Evolutionary conservation across 2,113 vertebrate genomes (phyloP).

Genomic region (Chrysemys picta): DNA sequence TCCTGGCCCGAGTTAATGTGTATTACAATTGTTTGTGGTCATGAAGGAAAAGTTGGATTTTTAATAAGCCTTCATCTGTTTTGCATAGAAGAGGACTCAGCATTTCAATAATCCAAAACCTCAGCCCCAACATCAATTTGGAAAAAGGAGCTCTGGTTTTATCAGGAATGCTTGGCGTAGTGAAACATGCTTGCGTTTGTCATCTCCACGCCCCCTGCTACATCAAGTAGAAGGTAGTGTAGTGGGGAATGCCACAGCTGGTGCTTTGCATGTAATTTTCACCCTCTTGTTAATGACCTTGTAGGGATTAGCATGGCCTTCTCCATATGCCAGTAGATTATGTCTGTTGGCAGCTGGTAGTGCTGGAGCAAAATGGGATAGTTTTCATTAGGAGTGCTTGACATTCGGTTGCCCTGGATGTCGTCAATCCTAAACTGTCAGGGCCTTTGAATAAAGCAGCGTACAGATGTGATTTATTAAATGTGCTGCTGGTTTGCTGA

Average conservation of each 20-base stretch:
- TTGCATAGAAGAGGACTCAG: neutral
- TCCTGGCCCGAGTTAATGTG: neutral
- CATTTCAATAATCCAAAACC: neutral
- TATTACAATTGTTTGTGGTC: fast-evolving
- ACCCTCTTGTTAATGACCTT: slow-evolving; percentile 80
- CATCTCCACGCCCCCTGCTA: slow-evolving; percentile 61
- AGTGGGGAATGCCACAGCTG: slow-evolving; percentile 73
- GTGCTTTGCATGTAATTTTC: slow-evolving; percentile 75
- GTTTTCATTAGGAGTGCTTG: slow-evolving; percentile 80
- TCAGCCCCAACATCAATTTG: neutral
- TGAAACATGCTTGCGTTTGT: neutral
- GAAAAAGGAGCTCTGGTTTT: slow-evolving; percentile 32
- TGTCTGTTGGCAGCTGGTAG: slow-evolving; percentile 77
- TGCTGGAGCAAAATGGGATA: slow-evolving; percentile 72
- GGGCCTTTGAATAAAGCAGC: slow-evolving; percentile 70
- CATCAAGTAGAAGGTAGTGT: slow-evolving; percentile 56
- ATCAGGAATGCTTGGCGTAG: neutral
- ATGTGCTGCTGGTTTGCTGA: slow-evolving; percentile 51
- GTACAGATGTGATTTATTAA: slow-evolving; percentile 75
- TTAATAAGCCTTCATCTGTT: neutral
- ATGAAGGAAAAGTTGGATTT: neutral
- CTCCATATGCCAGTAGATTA: slow-evolving; percentile 80
- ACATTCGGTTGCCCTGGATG: slow-evolving; percentile 74
- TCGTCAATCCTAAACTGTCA: slow-evolving; percentile 82
- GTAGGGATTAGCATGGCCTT: slow-evolving; percentile 77